A percentile compares a stretch with the other conserved stretches of the same genome.
phyloP scores from a whole-genome alignment of 37 sponge, comb jelly and placozoan genomes.

The Tethya wilhelma region DNA sequence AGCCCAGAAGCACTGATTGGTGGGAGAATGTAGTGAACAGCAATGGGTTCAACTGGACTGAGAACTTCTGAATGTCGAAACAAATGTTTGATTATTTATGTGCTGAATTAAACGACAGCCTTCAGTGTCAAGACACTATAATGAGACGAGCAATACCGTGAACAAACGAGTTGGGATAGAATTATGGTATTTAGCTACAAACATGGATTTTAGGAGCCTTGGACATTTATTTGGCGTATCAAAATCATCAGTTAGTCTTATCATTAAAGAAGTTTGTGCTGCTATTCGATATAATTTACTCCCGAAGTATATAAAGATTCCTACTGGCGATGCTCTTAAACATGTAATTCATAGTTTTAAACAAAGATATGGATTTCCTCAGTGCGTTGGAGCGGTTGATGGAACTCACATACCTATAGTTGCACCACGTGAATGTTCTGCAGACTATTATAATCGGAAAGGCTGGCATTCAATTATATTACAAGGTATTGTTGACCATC shows the following conservation, averaged over 20 bases:
- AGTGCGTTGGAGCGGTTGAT: too few species aligned
- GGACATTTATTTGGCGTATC: neutral
- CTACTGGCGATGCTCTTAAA: slow-evolving; percentile 20
- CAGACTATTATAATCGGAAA: too few species aligned
- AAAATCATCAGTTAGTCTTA: neutral
- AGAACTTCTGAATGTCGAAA: too few species aligned
- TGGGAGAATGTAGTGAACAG: neutral
- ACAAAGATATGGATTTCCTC: too few species aligned
- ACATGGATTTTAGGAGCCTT: neutral
- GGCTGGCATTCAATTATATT: too few species aligned
- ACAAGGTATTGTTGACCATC: slow-evolving; percentile 44
- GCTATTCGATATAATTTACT: neutral
- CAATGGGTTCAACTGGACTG: neutral
- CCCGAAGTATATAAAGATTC: neutral
- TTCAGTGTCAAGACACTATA: too few species aligned
- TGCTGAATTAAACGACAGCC: too few species aligned
- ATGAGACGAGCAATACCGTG: neutral
- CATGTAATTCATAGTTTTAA: too few species aligned
- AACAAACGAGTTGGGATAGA: neutral
- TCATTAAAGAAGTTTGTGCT: neutral
- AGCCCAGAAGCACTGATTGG: neutral
- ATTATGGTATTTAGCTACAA: neutral
- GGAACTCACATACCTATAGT: neutral
- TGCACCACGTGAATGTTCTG: neutral
- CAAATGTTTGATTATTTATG: neutral